Conservation (phyloP, 2,797 vertebrate genomes). For the Chelonia mydas region DNA sequence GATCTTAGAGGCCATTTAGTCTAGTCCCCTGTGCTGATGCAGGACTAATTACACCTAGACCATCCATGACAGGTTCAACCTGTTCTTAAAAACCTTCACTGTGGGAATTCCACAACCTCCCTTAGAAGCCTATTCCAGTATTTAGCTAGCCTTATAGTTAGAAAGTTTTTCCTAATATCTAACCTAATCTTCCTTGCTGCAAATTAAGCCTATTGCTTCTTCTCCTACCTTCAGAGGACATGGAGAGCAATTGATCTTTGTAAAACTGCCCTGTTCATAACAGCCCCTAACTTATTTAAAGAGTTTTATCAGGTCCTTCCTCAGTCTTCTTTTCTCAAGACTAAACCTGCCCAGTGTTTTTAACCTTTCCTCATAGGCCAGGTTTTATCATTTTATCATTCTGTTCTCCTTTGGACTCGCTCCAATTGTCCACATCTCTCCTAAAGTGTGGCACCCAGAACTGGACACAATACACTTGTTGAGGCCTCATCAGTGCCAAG, state of each 20-base stretch:
- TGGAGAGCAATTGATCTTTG: too few relatives aligned
- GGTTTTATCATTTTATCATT: background rate
- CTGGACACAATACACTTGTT: background rate
- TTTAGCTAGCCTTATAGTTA: background rate
- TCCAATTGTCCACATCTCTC: background rate
- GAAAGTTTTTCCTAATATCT: background rate
- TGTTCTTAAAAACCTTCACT: background rate
- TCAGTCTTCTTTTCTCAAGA: background rate
- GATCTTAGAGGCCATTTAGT: background rate
- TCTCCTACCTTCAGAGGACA: background rate
- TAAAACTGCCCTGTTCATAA: background rate
- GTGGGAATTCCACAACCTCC: background rate
- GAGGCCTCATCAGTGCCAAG: background rate
- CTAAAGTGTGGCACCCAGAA: background rate
- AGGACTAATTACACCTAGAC: background rate
- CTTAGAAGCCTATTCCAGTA: background rate
- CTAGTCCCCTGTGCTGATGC: background rate
- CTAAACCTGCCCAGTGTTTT: background rate
- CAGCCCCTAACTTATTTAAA: background rate
- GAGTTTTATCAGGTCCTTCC: too few relatives aligned
- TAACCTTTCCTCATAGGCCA: background rate
- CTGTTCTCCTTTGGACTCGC: background rate
- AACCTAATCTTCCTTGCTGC: background rate
- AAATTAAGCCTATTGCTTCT: background rate
- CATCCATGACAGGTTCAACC: background rate